Evolutionary conservation across 35 echinoderm and acorn worm genomes (phyloP), one percentile per base, ranked within the genome.

Genomic region (Amphiura filiformis): DNA sequence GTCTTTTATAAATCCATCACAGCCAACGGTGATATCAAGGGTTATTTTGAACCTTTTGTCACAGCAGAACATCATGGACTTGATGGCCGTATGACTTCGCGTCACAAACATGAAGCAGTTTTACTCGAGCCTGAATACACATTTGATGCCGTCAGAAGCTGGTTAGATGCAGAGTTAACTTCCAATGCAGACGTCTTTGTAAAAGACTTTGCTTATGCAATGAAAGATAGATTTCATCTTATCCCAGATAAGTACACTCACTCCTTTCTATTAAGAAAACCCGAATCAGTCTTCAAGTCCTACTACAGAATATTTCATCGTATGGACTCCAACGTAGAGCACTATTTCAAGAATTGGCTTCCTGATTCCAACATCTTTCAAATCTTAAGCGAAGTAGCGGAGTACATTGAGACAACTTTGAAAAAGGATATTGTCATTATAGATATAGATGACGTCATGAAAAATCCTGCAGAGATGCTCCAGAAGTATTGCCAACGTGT

Each of bases 401-500:
- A 88, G 31, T 78, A 88, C 41, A 35, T 88, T 40, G 86, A 79
- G 35, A 26, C 38, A 34, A 38, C 33, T 20, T 32, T 78, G 31
- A 70, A 41, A 3, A 34, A 39, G 31, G 20, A 40, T 30, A 39
- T 76, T 20, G 76, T 88, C 37, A 78, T 88, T 44, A 34, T 88
- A 31, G 75, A 88, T 52, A 35, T 76, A 23, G 86, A 88, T 39
- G 86, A 88, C 34, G 39, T 88, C 36, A 15, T 79, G n/a, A 34
- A 80, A 38, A 76, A 88, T 47, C 86, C 86, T 32, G 31, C 13
- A 4, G 26, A 18, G 0, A 78, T 88, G 65, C 14, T 88, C 38
- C 12, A 79, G 76, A 79, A 88, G 35, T 88, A 88, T 52, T 88
- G 86, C 41, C 13, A 47, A 76, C 75, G 64, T 39, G 65, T 88